Evolutionary conservation across 2,888 invertebrate genomes (phyloP).

Genomic region (Dolichomitus sp.): DNA sequence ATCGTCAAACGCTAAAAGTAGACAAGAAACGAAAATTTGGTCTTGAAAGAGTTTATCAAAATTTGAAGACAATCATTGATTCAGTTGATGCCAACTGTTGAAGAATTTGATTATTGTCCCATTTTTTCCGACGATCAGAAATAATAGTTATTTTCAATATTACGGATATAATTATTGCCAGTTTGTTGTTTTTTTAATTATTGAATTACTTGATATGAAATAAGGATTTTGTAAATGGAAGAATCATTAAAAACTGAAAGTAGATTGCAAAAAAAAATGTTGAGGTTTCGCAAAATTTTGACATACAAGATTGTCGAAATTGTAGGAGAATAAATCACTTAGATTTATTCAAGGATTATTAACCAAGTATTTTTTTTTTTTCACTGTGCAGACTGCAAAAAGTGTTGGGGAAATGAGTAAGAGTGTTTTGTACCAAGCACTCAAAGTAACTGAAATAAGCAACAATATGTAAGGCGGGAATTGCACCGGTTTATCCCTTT

Average conservation of each 20-base stretch:
- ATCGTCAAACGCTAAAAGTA: too few species aligned
- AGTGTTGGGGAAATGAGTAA: too few species aligned
- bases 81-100: too few species aligned
- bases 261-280: neutral
- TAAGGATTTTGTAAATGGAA: neutral
- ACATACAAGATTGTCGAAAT: neutral
- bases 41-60: too few species aligned
- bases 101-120: too few species aligned
- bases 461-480: neutral
- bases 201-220: neutral
- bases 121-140: too few species aligned
- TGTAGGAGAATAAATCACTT: neutral
- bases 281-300: neutral
- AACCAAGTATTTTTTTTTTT: neutral
- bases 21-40: too few species aligned
- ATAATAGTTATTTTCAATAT: too few species aligned
- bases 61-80: too few species aligned
- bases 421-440: neutral
- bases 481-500: slow-evolving; percentile 37
- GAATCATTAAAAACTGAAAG: neutral
- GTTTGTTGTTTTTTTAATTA: neutral
- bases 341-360: neutral
- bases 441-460: slow-evolving; percentile 1
- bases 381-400: neutral
- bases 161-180: too few species aligned